Evolutionary conservation across 2,113 vertebrate species (phyloP), one percentile per base, ranked within the genome.

Genomic region (Mesembrinibis cayennensis): DNA sequence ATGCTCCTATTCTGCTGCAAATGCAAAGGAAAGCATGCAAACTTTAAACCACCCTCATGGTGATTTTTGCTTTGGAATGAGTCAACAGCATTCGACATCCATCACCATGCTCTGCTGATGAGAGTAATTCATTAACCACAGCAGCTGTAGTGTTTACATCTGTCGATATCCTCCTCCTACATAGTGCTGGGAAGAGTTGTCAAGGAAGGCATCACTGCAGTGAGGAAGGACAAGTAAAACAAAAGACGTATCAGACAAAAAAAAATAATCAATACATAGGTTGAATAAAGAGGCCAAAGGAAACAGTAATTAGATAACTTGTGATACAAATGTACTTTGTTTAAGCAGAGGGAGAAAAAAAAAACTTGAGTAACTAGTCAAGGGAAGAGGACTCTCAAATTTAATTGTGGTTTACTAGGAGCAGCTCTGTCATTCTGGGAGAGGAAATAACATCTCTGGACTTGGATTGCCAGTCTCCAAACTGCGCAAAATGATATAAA

Each of bases 401-500:
- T 40, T 79, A 87, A 74, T 17, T 82, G 66, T 38, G 56, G 69
- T 81, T 94, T 73, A 82, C 53, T 50, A 65, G 40, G 80, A 67
- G 29, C 18, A 90, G 62, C 62, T 94, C 70, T 72, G 49, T 70
- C 73, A 88, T 77, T 87, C 72, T 52, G 52, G 71, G 81, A 91
- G 12, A 93, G 52, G 74, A 95, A 95, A 70, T 79, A 66, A 82
- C 17, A 2, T 77, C 73, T 66, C 93, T 2, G 3, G 63, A 85
- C 66, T 93, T 50, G 32, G 79, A 89, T 9, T 95, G 53, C 59
- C 73, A 79, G 50, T 65, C 66, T 93, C 42, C 73, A 91, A 66
- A 66, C 45, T 66, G 50, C 7, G 38, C 21, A 82, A 93, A 86
- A 89, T 59, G 20, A 89, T 86, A 94, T 93, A 97, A 96, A 94